Evolutionary conservation across 2,113 vertebrate species (phyloP).

Genomic region (Spermophilus dauricus): DNA sequence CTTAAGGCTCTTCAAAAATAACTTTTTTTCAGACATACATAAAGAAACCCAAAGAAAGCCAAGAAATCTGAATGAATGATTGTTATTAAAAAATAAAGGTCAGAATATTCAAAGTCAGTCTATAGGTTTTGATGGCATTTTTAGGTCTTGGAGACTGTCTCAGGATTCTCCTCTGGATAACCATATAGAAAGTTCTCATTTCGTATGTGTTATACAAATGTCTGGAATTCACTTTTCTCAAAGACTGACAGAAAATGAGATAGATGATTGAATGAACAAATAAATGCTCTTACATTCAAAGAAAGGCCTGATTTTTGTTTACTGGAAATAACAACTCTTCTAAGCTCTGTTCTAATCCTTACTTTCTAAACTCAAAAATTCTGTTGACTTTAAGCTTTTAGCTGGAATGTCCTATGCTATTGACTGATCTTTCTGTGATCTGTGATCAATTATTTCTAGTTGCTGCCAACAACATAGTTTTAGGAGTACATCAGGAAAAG

Average conservation of each 20-base stretch:
- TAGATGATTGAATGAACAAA: not conserved
- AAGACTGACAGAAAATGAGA: not conserved
- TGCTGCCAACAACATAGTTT: not conserved
- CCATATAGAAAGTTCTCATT: not conserved
- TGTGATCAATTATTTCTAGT: not conserved
- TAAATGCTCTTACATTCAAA: not conserved
- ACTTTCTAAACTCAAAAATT: not conserved
- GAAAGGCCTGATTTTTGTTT: not conserved
- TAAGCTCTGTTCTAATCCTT: not conserved
- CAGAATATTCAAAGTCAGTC: not conserved
- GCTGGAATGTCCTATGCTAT: not conserved
- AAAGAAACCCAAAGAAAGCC: not conserved
- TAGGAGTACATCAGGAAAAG: not conserved
- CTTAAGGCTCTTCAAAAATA: not conserved
- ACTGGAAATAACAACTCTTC: not conserved
- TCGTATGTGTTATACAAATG: not conserved
- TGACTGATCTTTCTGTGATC: not conserved
- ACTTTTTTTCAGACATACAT: not conserved
- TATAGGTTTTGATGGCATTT: not conserved
- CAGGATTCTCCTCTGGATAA: not conserved
- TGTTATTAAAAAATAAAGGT: not conserved
- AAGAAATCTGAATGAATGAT: not conserved
- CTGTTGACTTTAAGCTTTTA: not conserved
- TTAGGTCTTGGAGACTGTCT: not conserved
- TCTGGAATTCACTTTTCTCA: not conserved